Base-by-base conservation (phyloP, 2,888 invertebrate genomes). In the Diarsia mendica region DNA sequence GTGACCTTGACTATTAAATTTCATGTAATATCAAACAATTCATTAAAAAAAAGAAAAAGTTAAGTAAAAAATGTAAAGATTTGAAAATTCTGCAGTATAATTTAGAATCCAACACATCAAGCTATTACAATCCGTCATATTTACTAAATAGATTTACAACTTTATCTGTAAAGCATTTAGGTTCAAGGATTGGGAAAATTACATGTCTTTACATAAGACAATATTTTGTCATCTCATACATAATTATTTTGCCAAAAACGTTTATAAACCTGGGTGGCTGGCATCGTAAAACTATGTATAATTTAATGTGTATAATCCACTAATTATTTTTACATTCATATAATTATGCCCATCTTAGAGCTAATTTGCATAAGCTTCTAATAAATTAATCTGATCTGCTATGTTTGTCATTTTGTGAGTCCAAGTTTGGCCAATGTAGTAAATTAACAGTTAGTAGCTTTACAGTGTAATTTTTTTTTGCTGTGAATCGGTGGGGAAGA, bases 311-410 rank as follows among this genome's bases (percentile, higher is more conserved):
- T 48, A 66, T 66, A 65, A 61, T 28, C 67, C 61, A n/a, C 64
- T 80, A 86, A 81, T 85, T 80, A 78, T 72, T 67, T 78, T 66
- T 58, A 78, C 49, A 76, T 76, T 69, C 23, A 74, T 66, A 64
- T 72, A 78, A 77, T 85, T 77, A 81, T 77, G 55, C 61, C 67
- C 58, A 79, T 81, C 48, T 81, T 64, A 4, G 58, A 23, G 5
- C 0, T 18, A 3, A 85, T 87, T 87, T 80, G 64, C 86, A 87
- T 87, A 80, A 67, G 58, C 61, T 15, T 60, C 4, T 71, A 51
- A 76, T 83, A 80, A 85, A 83, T 85, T 78, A 67, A 44, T 63
- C 33, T 46, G 61, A 58, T 67, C 48, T 53, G 67, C 61, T 23
- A 61, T 44, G 33, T 48, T 23, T 48, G 51, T 46, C n/a, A 28